phyloP scores from a whole-genome alignment of 1,140 invertebrate species.

The Aphis gossypii region DNA sequence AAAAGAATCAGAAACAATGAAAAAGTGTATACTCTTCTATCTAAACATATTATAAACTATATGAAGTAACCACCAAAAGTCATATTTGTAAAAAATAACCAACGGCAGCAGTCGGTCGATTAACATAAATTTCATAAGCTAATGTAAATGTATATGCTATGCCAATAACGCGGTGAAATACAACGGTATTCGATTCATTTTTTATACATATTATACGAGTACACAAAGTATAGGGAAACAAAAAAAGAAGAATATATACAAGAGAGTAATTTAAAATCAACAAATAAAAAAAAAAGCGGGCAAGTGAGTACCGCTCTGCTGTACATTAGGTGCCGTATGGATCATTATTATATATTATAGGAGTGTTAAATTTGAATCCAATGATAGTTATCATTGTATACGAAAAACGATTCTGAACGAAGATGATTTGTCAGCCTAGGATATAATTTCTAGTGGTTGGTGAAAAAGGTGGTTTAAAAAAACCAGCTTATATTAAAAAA shows the following conservation, averaged over 20 bases:
- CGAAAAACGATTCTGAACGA: too few species aligned
- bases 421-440: too few species aligned
- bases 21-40: not conserved
- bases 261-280: not conserved
- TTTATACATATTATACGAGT: not conserved
- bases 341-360: too few species aligned
- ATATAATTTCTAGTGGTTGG: too few species aligned
- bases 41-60: not conserved
- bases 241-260: not conserved
- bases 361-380: too few species aligned
- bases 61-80: not conserved
- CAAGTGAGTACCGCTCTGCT: too few species aligned
- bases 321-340: too few species aligned
- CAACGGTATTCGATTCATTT: not conserved
- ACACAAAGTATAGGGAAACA: not conserved
- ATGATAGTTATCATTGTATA: too few species aligned
- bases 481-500: too few species aligned
- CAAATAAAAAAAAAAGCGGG: too few species aligned
- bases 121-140: constrained; percentile 53
- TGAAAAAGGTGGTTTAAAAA: too few species aligned
- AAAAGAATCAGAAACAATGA: not conserved
- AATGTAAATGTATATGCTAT: constrained; percentile 10
- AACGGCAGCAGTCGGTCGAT: not conserved
- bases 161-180: not conserved
- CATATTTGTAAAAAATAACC: not conserved